Evolutionary conservation across 1,140 invertebrate genomes (phyloP).

Genomic region (Rhagoletis pomonella): DNA sequence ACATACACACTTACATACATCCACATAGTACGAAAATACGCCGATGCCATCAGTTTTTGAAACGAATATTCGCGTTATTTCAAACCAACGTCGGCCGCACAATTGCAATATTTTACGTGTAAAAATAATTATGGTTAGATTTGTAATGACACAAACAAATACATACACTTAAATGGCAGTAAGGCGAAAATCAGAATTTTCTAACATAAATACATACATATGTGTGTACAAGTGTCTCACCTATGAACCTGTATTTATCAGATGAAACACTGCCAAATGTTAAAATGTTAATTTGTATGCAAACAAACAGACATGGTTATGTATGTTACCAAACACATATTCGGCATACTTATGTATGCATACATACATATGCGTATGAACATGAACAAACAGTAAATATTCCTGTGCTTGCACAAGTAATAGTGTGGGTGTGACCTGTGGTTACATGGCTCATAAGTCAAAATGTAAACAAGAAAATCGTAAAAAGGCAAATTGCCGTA

Average conservation of each 20-base stretch:
- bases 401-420: not conserved
- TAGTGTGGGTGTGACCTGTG: constrained; percentile 11
- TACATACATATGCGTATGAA: not conserved
- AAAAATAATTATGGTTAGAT: not conserved
- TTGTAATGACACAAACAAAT: not conserved
- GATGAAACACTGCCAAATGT: not conserved
- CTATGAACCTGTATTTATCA: not conserved
- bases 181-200: not conserved
- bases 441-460: constrained; percentile 18
- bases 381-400: not conserved
- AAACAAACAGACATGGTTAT: not conserved
- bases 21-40: too few species aligned
- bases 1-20: too few species aligned
- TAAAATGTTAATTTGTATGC: constrained; percentile 11
- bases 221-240: not conserved
- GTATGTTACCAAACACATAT: too few species aligned
- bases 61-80: not conserved
- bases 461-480: constrained; percentile 32
- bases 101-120: too few species aligned
- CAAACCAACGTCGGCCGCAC: not conserved
- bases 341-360: not conserved
- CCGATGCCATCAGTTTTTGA: not conserved
- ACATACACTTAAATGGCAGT: not conserved
- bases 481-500: constrained; percentile 44
- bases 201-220: not conserved